These are phyloP conservation scores for Pelecanoides urinatrix DNA, from an alignment of 2,113 vertebrate genomes.

Conservation along the genomic window DNA sequence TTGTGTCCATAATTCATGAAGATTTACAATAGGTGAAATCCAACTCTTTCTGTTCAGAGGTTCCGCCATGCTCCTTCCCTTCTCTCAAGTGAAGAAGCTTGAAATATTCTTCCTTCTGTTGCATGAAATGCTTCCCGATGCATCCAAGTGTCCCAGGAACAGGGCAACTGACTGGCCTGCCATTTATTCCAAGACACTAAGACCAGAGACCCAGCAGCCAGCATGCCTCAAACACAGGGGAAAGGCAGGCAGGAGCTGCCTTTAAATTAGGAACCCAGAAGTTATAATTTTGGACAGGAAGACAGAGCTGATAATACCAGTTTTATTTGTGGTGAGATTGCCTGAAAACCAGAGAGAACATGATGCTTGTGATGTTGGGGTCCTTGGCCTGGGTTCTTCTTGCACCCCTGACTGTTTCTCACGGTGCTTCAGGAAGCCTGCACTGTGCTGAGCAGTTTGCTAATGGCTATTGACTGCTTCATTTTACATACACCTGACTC, in stretches of 20 bases:
- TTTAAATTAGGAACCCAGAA: background rate
- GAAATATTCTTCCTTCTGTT: background rate
- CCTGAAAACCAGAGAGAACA: background rate
- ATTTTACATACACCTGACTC: background rate
- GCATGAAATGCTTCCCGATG: background rate
- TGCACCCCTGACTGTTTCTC: background rate
- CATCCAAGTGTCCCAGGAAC: background rate
- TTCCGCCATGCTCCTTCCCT: background rate
- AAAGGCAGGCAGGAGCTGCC: background rate
- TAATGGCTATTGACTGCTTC: background rate
- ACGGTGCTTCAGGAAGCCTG: background rate
- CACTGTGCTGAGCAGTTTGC: background rate
- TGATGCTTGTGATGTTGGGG: background rate
- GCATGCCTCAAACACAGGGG: background rate
- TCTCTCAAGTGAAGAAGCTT: background rate
- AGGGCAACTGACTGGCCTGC: background rate
- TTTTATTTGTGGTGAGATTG: background rate
- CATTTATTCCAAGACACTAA: background rate
- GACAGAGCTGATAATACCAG: background rate
- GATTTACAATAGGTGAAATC: background rate
- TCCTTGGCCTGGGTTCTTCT: background rate
- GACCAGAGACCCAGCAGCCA: background rate
- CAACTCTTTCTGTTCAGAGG: background rate
- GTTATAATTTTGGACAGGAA: background rate
- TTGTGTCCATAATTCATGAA: background rate